phyloP scores from a whole-genome alignment of 2,113 vertebrate genomes.

The Oceanodroma tethys region DNA sequence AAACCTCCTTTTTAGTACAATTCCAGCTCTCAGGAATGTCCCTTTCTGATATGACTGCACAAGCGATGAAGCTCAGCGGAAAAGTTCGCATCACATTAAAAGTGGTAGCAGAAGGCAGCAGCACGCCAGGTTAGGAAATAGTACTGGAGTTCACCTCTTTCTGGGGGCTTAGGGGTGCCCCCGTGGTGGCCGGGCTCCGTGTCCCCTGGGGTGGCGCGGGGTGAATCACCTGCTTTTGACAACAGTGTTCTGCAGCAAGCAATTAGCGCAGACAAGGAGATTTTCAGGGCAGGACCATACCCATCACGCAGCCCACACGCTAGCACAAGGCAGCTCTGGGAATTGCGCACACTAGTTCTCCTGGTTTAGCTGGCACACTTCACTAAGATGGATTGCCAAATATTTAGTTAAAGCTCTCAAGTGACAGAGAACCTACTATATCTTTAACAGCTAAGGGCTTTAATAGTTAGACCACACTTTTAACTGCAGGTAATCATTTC shows the following conservation, averaged over 20 bases:
- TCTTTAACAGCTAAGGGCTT: neutral
- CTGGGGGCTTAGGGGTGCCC: neutral
- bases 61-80: fast-evolving
- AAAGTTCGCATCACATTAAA: neutral
- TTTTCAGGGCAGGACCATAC: neutral
- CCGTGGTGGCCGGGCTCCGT: no score
- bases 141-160: neutral
- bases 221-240: neutral
- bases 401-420: slow-evolving; percentile 32
- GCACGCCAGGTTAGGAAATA: fast-evolving
- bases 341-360: neutral
- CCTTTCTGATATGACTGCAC: neutral
- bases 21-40: neutral
- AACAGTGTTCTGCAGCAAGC: neutral
- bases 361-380: neutral
- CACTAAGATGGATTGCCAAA: neutral
- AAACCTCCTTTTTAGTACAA: neutral
- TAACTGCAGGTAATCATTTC: neutral
- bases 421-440: neutral
- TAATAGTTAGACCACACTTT: neutral
- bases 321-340: neutral
- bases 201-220: fast-evolving
- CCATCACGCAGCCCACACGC: neutral
- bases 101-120: neutral
- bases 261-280: fast-evolving